Evolutionary conservation across 2,888 invertebrate genomes (phyloP).

Genomic region (Agelastica alni): DNA sequence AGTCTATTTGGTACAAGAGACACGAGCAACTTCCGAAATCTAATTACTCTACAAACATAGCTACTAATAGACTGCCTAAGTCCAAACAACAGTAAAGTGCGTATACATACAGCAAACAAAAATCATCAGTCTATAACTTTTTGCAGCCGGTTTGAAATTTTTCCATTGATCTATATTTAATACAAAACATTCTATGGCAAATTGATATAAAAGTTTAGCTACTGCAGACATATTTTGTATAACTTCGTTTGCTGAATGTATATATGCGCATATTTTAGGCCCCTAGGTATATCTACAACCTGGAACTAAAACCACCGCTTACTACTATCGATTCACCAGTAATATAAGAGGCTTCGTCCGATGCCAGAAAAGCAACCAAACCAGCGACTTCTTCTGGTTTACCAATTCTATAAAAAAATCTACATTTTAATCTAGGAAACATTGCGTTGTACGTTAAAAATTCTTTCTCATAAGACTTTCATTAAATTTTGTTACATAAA

Average conservation of each 20-base stretch:
- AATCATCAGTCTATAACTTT: no score
- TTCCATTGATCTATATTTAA: no score
- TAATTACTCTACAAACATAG: conserved; percentile 43
- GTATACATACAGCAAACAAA: conserved; percentile 1
- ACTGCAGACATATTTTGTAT: no score
- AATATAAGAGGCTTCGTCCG: conserved; percentile 72
- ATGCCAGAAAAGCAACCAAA: conserved; percentile 68
- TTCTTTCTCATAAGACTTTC: no score
- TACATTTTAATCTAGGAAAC: no score
- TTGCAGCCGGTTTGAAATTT: no score
- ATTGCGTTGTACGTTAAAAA: no score
- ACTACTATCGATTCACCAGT: conserved; percentile 72
- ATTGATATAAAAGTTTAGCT: no score
- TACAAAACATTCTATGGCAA: no score
- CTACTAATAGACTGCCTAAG: conserved; percentile 30
- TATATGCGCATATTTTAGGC: conserved; percentile 16
- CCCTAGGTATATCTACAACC: conserved; percentile 45
- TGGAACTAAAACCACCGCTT: conserved; percentile 65
- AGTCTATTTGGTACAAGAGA: conserved; percentile 88
- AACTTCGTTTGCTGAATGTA: not conserved
- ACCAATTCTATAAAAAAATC: conserved; percentile 59
- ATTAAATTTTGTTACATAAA: no score
- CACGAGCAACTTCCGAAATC: conserved; percentile 59
- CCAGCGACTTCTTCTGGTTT: conserved; percentile 65
- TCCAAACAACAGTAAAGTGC: conserved; percentile 5